Evolutionary conservation across 2,797 vertebrate species (phyloP), one percentile per base, ranked within the genome.

Genomic region (Chrysolophus pictus): DNA sequence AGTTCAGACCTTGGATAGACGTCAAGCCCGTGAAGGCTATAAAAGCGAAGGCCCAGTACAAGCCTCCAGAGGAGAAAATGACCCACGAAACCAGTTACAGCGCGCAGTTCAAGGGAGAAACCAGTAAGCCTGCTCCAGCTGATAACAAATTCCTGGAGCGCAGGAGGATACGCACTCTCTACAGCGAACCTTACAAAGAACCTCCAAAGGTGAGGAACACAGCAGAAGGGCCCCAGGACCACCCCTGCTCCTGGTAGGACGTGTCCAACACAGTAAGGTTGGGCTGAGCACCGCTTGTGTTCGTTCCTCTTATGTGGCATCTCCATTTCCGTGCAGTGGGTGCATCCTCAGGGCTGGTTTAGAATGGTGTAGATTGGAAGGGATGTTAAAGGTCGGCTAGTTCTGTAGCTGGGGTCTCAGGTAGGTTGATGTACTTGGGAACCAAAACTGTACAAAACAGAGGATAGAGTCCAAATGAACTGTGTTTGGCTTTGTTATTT

Each of bases 111-210:
- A 99, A 98, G 97, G 99, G 97, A n/a, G 99, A 99, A 42, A 97
- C 98, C 88, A 98, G 91, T 49, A 98, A 98, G 14, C 98, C 97
- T 67, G 56, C 93, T 11, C 72, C 98, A 7, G 93, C 97, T 0
- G 98, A 99, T 91, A 99, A 99, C 97, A 99, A 99, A 96, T 97
- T 97, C 80, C 88, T 96, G 62, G 99, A 99, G 5, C 98, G 98
- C 93, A 98, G 99, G 94, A 98, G 99, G 98, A 99, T 99, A 98
- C 99, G 99, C 91, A 99, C 98, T 84, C 98, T 99, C 93, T 99
- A 99, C 97, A 99, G 98, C 0, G 99, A 99, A 58, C 99, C 99
- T 58, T 98, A 98, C 96, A 98, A 98, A 91, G 99, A 99, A 87
- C 88, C 97, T 14, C 78, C 91, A 91, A 99, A 98, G 98, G 99